Percentiles rank a stretch among this genome's conserved stretches.
Evolutionary conservation across 2,113 vertebrate genomes (phyloP).

Genomic region (Syrmaticus mikado): DNA sequence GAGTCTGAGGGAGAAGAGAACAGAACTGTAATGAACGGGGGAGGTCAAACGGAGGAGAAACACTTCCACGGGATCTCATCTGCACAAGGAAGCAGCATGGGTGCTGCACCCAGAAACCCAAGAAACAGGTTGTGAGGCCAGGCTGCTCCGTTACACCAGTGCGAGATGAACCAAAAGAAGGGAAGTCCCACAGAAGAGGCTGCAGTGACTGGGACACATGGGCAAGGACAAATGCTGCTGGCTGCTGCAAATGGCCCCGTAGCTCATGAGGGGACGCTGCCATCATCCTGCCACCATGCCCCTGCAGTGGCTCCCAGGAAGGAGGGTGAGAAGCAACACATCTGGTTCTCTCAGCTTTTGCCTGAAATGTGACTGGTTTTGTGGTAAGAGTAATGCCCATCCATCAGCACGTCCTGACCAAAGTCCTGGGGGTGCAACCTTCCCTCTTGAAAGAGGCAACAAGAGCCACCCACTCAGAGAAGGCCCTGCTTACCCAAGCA

Average conservation of each 20-base stretch:
- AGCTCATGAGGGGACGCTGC: neutral
- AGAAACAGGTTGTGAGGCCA: neutral
- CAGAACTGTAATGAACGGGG: neutral
- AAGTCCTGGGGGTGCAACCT: neutral
- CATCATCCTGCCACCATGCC: no score
- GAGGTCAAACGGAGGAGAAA: neutral
- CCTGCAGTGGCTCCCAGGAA: no score
- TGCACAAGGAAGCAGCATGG: neutral
- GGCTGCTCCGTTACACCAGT: neutral
- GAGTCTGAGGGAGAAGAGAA: neutral
- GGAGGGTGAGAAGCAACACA: no score
- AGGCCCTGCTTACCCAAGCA: neutral
- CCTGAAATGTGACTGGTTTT: neutral
- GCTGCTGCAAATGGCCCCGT: neutral
- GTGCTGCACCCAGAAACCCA: neutral
- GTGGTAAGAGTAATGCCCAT: fast-evolving
- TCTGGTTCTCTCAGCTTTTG: neutral
- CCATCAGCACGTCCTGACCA: fast-evolving
- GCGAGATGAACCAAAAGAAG: neutral
- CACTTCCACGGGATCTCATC: neutral
- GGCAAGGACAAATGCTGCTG: neutral
- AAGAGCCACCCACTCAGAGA: neutral
- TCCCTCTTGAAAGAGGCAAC: neutral
- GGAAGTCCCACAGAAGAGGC: neutral
- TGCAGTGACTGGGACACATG: neutral